These are phyloP conservation scores for Dynastes maya DNA, from an alignment of 2,888 invertebrate species.

Conservation along the genomic window DNA sequence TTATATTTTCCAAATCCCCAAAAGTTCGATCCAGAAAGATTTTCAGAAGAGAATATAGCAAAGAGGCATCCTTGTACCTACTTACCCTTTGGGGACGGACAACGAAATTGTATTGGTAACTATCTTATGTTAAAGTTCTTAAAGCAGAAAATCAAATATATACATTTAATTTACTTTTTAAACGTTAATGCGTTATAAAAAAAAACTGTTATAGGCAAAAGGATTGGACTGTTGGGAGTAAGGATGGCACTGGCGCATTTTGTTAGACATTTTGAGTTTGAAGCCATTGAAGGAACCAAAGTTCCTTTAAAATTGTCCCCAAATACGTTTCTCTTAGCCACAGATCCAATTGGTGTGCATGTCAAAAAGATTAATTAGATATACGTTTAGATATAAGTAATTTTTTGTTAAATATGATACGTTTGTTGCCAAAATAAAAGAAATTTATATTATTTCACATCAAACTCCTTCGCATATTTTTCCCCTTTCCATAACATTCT, in stretches of 20 bases:
- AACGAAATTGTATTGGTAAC: conserved; percentile 56
- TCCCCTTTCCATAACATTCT: too few species aligned
- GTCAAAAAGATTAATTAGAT: neutral
- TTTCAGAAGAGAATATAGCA: conserved; percentile 61
- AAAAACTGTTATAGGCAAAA: conserved; percentile 62
- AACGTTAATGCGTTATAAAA: too few species aligned
- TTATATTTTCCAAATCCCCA: conserved; percentile 67
- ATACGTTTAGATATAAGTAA: too few species aligned
- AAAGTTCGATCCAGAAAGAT: conserved; percentile 68
- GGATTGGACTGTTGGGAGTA: conserved; percentile 65
- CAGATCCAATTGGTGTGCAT: conserved; percentile 45
- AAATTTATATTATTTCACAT: too few species aligned
- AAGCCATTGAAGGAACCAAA: conserved; percentile 61
- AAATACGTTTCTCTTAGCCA: conserved; percentile 63
- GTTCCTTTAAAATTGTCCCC: conserved; percentile 62
- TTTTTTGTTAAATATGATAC: too few species aligned
- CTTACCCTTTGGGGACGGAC: conserved; percentile 58
- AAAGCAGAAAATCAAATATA: conserved; percentile 21
- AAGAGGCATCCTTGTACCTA: conserved; percentile 52
- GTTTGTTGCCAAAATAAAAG: too few species aligned
- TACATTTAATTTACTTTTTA: too few species aligned
- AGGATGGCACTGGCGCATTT: conserved; percentile 65
- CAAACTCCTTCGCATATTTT: too few species aligned
- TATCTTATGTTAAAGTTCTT: neutral
- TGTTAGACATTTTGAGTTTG: conserved; percentile 62